Base-by-base conservation (phyloP, 2,888 invertebrate genomes). In the Ligdia adustata region DNA sequence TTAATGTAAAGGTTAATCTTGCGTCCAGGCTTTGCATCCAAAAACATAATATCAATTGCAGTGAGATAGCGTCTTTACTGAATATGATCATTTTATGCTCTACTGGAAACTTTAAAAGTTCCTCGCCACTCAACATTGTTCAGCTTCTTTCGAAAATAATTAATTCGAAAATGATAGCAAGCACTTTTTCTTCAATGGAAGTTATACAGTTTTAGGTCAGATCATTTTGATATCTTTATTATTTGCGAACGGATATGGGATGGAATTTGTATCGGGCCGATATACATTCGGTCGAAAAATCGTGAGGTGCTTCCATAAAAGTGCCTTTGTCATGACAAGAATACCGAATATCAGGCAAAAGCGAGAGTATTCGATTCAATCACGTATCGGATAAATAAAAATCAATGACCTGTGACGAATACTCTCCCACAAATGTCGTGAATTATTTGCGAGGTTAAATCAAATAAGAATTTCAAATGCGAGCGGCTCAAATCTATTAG, bases 351-450 rank as follows among this genome's bases (percentile, higher is more conserved):
- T 63, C 57, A 66, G 63, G 63, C 61, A 74, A 80, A 79, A 79
- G 68, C 72, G 68, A 79, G 72, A 76, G 68, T 78, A 66, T 72
- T 70, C 69, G 68, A 75, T 78, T 72, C 69, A 70, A 75, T 78
- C 71, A 73, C 67, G 70, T 71, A 63, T 56, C 56, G 42, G 52
- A 60, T 60, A 57, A 63, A 64, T 64, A 65, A 67, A 69, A 69
- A 64, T 60, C 60, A 60, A 66, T 62, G 61, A 65, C 55, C 52
- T 51, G 39, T 47, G 56, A 47, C 52, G 47, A 48, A 59, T 53
- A 60, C 33, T 33, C 56, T 55, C 58, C 55, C 52, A 53, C 59
- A 57, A 63, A 62, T 61, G 49, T 51, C 39, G 46, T 40, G 54
- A 44, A 4, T 16, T n/a, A 52, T 57, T 50, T 52, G 52, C 44